Evolutionary conservation across 2,888 invertebrate genomes (phyloP).

Genomic region (Lysandra bellargus): DNA sequence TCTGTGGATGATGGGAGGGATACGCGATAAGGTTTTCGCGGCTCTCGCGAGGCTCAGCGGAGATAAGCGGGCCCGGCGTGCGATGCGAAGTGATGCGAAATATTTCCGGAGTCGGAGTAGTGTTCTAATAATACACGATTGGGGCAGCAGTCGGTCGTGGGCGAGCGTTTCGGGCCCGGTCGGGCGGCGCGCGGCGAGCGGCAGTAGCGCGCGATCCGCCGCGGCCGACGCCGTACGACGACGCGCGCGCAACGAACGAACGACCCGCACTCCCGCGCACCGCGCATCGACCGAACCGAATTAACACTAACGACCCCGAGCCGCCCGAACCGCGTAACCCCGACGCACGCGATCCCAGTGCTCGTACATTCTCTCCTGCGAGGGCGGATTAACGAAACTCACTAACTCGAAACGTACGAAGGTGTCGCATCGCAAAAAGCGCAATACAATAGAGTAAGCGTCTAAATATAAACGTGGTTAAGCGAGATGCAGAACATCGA

Average conservation of each 20-base stretch:
- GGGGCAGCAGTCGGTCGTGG: slow-evolving; percentile 68
- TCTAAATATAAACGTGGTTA: slow-evolving; percentile 77
- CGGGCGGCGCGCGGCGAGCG: slow-evolving; percentile 52
- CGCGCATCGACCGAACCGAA: slow-evolving; percentile 55
- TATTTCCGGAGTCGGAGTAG: slow-evolving; percentile 80
- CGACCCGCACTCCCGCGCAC: slow-evolving; percentile 78
- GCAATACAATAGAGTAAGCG: slow-evolving; percentile 80
- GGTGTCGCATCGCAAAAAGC: slow-evolving; percentile 80
- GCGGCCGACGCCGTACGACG: slow-evolving; percentile 78
- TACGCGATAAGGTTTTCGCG: slow-evolving; percentile 32
- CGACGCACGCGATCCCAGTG: slow-evolving; percentile 50
- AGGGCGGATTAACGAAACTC: slow-evolving; percentile 79
- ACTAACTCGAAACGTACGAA: slow-evolving; percentile 77
- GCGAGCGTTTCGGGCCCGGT: slow-evolving; percentile 73
- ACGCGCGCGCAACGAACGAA: slow-evolving; percentile 80
- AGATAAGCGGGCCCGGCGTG: slow-evolving; percentile 67
- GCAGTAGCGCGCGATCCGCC: slow-evolving; percentile 79
- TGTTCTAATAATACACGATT: slow-evolving; percentile 79
- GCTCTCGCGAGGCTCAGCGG: slow-evolving; percentile 55
- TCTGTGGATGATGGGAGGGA: background rate
- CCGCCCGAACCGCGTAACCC: slow-evolving; percentile 49
- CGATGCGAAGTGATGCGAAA: slow-evolving; percentile 79
- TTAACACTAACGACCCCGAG: slow-evolving; percentile 57
- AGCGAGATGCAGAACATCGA: slow-evolving; percentile 83
- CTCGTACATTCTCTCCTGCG: slow-evolving; percentile 51